A percentile compares a stretch with the other conserved stretches of the same genome.
Conservation (phyloP, 2,113 vertebrate genomes). For the Mormyrus lacerda region DNA sequence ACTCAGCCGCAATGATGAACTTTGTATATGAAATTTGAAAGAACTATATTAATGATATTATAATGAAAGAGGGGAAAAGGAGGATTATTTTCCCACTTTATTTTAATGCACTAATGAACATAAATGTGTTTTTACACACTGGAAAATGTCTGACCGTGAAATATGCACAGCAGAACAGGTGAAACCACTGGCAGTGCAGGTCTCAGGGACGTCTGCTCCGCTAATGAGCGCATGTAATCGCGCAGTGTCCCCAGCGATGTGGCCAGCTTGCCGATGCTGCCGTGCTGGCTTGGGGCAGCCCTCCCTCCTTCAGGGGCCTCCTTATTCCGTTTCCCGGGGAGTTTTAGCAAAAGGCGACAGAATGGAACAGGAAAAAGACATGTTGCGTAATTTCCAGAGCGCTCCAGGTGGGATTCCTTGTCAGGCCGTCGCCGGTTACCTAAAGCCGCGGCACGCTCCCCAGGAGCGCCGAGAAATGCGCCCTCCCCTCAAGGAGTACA, state of each 20-base stretch:
- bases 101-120: not conserved
- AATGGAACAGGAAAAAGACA: constrained; percentile 44
- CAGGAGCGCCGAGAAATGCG: constrained; percentile 53
- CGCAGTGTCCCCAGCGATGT: constrained; percentile 24
- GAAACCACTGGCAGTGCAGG: not conserved
- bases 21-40: not conserved
- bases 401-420: constrained; percentile 54
- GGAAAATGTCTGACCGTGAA: not conserved
- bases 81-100: not conserved
- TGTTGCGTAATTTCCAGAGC: constrained; percentile 53
- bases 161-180: not conserved
- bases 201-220: not conserved
- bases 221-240: not conserved
- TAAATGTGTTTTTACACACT: not conserved
- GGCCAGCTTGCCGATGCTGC: not conserved
- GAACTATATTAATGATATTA: not conserved
- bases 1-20: not conserved
- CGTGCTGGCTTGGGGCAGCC: not conserved
- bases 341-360: constrained; percentile 59
- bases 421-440: constrained; percentile 34
- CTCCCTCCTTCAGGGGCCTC: constrained; percentile 28
- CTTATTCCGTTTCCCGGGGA: constrained; percentile 43
- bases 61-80: not conserved
- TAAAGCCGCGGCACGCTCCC: constrained; percentile 31
- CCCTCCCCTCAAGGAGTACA: constrained; percentile 49